Evolutionary conservation across 2,797 vertebrate species (phyloP), one percentile per base, ranked within the genome.

Genomic region (Gallirallus australis): DNA sequence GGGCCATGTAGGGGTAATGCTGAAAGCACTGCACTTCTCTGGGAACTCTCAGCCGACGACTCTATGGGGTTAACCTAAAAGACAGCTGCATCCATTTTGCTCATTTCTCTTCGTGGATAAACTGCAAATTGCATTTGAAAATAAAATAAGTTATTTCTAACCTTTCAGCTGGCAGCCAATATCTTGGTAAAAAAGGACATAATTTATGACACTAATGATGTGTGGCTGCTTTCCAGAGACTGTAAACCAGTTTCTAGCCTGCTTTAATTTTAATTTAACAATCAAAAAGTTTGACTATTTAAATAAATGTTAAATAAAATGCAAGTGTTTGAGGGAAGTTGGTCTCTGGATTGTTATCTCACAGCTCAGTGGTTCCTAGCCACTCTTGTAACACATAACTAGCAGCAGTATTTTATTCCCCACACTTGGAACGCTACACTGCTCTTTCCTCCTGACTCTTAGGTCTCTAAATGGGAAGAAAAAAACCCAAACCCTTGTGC

Each of bases 81-180:
- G 95, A 95, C 97, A 98, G 97, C 96, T 98, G 97, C 95, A 98
- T 97, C 94, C 95, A 93, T 97, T 98, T 96, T 96, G 89, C 94
- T 98, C 97, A 96, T 96, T 97, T 97, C 96, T 96, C 91, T 97
- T 93, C 73, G 8, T 79, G 95, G 93, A 96, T 91, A 97, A 97
- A 97, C 93, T 96, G 95, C 94, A 98, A 98, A 97, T 96, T 97
- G 90, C 96, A 97, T 96, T 97, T 96, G 96, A 97, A 97, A 98
- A 97, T 96, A 97, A 97, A 97, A 63, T 96, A 96, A 97, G 95
- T 96, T 94, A 91, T 96, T 97, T 94, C 96, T 96, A 91, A 96
- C 92, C 82, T 96, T 98, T 97, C 96, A 97, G 94, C 85, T 96
- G 91, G 96, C 95, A 84, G 94, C 68, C 83, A 94, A 2, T 95